Evolutionary conservation across 1,140 invertebrate species (phyloP).

Genomic region (Eriosoma lanigerum): DNA sequence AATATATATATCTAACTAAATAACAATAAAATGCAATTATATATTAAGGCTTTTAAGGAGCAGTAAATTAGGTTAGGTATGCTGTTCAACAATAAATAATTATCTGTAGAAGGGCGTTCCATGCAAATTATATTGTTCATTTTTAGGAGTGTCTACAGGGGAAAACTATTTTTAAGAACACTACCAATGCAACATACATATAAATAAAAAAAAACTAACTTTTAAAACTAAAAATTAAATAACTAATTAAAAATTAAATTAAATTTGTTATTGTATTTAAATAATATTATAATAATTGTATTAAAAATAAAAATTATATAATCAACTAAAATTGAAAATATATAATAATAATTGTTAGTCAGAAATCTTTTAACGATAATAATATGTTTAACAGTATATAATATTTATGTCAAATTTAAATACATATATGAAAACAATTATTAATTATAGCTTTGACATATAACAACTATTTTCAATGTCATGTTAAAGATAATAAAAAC

Average conservation of each 20-base stretch:
- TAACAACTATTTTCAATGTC: conserved; percentile 14
- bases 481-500: too few relatives aligned
- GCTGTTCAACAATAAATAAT: conserved; percentile 14
- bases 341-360: background rate
- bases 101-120: conserved; percentile 29
- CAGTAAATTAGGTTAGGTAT: background rate
- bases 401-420: background rate
- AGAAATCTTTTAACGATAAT: background rate
- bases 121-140: conserved; percentile 33
- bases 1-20: too few relatives aligned
- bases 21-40: too few relatives aligned
- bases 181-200: background rate
- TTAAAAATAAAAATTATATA: background rate
- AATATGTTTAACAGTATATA: background rate
- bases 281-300: background rate
- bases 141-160: conserved; percentile 7
- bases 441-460: background rate
- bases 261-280: background rate
- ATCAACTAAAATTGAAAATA: conserved; percentile 2
- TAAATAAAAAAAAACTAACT: background rate
- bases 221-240: background rate
- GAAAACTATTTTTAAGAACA: background rate
- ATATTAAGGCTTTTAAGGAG: background rate
- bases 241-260: background rate
- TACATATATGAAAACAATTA: background rate